These are phyloP conservation scores for Epinephelus lanceolatus DNA, from an alignment of 2,113 vertebrate species.

Conservation along the genomic window DNA sequence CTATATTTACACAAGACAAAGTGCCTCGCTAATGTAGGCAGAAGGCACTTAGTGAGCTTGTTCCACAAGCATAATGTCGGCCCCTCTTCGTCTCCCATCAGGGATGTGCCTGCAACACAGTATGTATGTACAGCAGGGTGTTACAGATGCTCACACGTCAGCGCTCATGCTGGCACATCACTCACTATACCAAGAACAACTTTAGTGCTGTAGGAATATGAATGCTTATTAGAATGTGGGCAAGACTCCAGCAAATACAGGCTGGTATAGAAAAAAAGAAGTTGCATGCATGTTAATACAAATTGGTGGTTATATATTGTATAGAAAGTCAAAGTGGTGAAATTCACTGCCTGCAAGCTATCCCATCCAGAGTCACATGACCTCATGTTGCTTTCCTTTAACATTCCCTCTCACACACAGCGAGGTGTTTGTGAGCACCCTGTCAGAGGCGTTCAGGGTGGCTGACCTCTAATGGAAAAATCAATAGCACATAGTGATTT, in stretches of 20 bases:
- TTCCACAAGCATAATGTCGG: slow-evolving; percentile 49
- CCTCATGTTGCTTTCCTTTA: slow-evolving; percentile 21
- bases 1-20: slow-evolving; percentile 69
- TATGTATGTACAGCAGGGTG: slow-evolving; percentile 42
- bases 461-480: slow-evolving; percentile 79
- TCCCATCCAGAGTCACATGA: slow-evolving; percentile 37
- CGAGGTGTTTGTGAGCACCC: slow-evolving; percentile 74
- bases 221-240: slow-evolving; percentile 9
- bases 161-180: slow-evolving; percentile 19
- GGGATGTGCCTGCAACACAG: slow-evolving; percentile 41
- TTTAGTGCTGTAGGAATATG: slow-evolving; percentile 10
- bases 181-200: slow-evolving; percentile 11
- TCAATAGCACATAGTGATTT: slow-evolving; percentile 83
- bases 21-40: slow-evolving; percentile 61
- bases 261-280: neutral
- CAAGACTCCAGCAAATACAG: neutral
- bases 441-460: slow-evolving; percentile 68
- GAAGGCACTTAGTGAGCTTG: slow-evolving; percentile 64
- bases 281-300: neutral
- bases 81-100: slow-evolving; percentile 37
- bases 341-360: neutral
- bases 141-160: slow-evolving; percentile 44
- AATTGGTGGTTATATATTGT: neutral
- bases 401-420: slow-evolving; percentile 23
- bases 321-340: neutral